Evolutionary conservation across 2,113 vertebrate genomes (phyloP).

Genomic region (Leptobrachium leishanense): DNA sequence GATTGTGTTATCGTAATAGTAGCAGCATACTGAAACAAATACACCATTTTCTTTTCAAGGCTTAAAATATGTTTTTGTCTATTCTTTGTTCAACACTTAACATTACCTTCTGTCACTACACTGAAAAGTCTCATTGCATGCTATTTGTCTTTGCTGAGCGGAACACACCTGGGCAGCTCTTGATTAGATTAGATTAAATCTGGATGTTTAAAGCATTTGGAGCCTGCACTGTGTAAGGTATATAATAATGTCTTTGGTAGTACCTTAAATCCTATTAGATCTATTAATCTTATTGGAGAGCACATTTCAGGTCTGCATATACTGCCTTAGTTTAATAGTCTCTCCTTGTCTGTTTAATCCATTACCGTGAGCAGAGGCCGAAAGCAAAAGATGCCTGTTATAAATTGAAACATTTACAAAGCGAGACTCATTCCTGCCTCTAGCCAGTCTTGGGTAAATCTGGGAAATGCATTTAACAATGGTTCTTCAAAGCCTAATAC

Average conservation of each 20-base stretch:
- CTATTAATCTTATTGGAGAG: conserved; percentile 68
- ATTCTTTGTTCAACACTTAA: not conserved
- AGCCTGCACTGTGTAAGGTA: conserved; percentile 62
- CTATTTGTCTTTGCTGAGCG: conserved; percentile 47
- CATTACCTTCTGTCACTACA: not conserved
- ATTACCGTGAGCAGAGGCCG: conserved; percentile 54
- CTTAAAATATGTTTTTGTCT: not conserved
- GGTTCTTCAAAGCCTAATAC: not conserved
- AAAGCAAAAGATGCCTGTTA: not conserved
- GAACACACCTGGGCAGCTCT: conserved; percentile 59
- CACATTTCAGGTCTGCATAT: conserved; percentile 61
- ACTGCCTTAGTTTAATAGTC: conserved; percentile 56
- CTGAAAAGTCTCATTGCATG: conserved; percentile 1
- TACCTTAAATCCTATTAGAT: conserved; percentile 70
- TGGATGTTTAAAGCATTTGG: conserved; percentile 63
- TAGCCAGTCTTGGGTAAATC: not conserved
- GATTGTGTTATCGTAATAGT: not conserved
- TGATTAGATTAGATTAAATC: conserved; percentile 70
- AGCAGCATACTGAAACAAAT: too few species aligned
- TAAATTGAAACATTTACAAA: conserved; percentile 9
- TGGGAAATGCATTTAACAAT: not conserved
- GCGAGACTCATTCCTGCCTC: not conserved
- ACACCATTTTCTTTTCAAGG: not conserved
- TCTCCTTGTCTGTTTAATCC: conserved; percentile 54
- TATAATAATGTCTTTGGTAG: conserved; percentile 67